These are phyloP conservation scores for Marronus borbonicus DNA, from an alignment of 2,888 invertebrate genomes.

Conservation along the genomic window DNA sequence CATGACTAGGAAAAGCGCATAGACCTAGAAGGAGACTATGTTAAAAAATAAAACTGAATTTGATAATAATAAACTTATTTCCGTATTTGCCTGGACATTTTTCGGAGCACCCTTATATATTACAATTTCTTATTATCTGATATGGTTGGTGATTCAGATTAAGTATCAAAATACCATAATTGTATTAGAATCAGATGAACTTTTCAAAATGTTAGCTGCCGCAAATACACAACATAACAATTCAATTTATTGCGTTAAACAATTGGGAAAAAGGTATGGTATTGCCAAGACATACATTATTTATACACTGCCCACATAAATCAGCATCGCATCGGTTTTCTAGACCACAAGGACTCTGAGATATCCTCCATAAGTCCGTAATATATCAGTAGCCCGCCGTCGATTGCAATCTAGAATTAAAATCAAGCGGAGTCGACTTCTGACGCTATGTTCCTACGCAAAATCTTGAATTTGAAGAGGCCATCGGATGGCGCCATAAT, in stretches of 20 bases:
- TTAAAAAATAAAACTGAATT: too few species aligned
- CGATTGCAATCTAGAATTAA: constrained; percentile 43
- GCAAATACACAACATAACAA: neutral
- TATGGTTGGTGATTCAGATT: too few species aligned
- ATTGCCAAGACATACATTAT: constrained; percentile 15
- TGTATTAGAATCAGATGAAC: too few species aligned
- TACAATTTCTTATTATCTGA: too few species aligned
- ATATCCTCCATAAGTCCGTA: constrained; percentile 12
- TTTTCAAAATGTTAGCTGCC: too few species aligned
- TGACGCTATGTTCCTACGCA: constrained; percentile 29
- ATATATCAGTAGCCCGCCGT: constrained; percentile 35
- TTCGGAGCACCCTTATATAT: too few species aligned
- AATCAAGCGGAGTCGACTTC: constrained; percentile 27
- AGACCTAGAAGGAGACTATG: too few species aligned
- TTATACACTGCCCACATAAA: constrained; percentile 23
- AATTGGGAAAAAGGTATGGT: neutral
- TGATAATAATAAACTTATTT: too few species aligned
- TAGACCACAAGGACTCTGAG: neutral
- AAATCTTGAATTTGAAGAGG: constrained; percentile 45
- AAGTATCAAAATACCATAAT: too few species aligned
- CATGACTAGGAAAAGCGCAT: too few species aligned
- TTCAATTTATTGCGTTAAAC: constrained; percentile 23
- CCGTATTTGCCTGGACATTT: too few species aligned
- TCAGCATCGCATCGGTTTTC: constrained; percentile 9
- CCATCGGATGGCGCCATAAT: constrained; percentile 43